Percentiles rank a stretch among this genome's conserved stretches.
These are phyloP conservation scores for Actinia equina DNA, from an alignment of 64 coral and sea anemone genomes.

Conservation along the genomic window DNA sequence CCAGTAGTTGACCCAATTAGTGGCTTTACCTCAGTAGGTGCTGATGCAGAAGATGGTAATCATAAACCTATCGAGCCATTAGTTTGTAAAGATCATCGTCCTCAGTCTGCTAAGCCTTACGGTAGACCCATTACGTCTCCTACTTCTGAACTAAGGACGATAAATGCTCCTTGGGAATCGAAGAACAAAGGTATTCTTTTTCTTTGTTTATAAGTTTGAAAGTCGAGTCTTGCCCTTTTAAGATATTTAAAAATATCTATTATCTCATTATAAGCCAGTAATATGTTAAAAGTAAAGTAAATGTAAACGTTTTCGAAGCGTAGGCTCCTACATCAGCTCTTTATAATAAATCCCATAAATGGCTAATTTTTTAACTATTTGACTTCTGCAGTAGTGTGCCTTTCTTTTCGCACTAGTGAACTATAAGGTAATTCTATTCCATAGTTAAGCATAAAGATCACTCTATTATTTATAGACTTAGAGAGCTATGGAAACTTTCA, in stretches of 20 bases:
- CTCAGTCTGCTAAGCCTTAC: constrained; percentile 78
- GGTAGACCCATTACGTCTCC: constrained; percentile 77
- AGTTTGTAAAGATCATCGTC: constrained; percentile 70
- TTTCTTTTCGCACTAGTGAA: not conserved
- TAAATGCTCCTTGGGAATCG: constrained; percentile 77
- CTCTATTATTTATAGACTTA: not conserved
- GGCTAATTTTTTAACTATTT: not conserved
- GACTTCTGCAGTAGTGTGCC: not conserved
- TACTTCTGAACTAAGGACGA: constrained; percentile 57
- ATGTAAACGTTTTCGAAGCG: no score
- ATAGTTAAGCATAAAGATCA: no score
- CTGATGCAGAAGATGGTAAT: constrained; percentile 79
- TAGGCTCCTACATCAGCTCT: no score
- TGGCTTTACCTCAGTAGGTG: constrained; percentile 87
- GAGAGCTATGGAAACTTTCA: not conserved
- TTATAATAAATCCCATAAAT: not conserved
- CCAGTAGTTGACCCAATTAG: constrained; percentile 79
- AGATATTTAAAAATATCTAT: no score
- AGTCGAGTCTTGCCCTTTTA: no score
- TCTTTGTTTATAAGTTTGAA: no score
- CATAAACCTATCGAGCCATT: constrained; percentile 75
- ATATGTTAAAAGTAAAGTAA: no score
- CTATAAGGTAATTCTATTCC: no score
- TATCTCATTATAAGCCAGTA: no score
- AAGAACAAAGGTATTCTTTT: constrained; percentile 54